A percentile compares a stretch with the other conserved stretches of the same genome.
phyloP scores from a whole-genome alignment of 1,140 invertebrate genomes.

The Nebria ingens region DNA sequence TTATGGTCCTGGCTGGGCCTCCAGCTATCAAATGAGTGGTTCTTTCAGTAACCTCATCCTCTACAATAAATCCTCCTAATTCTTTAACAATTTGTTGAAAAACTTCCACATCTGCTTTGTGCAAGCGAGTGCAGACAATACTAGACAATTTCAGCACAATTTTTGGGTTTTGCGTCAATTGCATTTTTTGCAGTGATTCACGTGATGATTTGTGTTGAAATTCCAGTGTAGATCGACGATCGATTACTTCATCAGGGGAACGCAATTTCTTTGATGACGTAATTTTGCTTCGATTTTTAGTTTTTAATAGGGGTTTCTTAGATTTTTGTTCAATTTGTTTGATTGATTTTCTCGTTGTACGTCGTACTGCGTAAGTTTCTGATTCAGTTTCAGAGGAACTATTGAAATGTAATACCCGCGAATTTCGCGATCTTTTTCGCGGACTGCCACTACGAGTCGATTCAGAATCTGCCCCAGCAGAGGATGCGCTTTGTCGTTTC shows the following conservation, averaged over 20 bases:
- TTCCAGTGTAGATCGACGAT: slow-evolving; percentile 25
- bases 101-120: slow-evolving; percentile 21
- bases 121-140: slow-evolving; percentile 30
- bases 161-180: slow-evolving; percentile 17
- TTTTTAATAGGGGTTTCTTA: too few relatives aligned
- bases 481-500: too few relatives aligned
- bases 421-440: too few relatives aligned
- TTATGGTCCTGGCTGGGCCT: slow-evolving; percentile 41
- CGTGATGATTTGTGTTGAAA: slow-evolving; percentile 16
- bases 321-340: too few relatives aligned
- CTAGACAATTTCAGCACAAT: slow-evolving; percentile 17
- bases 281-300: background rate
- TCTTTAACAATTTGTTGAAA: slow-evolving; percentile 35
- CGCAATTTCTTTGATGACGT: background rate
- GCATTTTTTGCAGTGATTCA: background rate
- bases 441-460: too few relatives aligned
- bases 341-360: too few relatives aligned
- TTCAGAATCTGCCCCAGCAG: too few relatives aligned
- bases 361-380: too few relatives aligned
- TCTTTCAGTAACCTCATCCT: slow-evolving; percentile 35
- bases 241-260: background rate
- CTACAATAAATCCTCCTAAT: slow-evolving; percentile 37
- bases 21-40: slow-evolving; percentile 44
- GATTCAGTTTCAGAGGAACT: too few relatives aligned
- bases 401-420: too few relatives aligned